Evolutionary conservation across 1,140 invertebrate genomes (phyloP), one percentile per base, ranked within the genome.

Genomic region (Leptestheria dahalacensis): DNA sequence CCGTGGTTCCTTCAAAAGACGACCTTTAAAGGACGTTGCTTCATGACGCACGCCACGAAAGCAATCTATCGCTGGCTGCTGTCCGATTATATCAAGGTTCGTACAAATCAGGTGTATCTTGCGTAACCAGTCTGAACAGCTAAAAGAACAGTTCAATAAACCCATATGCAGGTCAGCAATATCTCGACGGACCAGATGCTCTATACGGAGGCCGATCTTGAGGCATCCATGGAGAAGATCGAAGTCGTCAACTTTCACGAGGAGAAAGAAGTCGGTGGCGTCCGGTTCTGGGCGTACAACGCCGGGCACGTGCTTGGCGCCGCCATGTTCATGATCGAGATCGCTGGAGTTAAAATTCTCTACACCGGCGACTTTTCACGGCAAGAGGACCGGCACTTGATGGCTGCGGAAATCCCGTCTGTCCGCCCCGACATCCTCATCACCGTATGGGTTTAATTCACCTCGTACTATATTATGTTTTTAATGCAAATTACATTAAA

Each of bases 261-360:
- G 75, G 91, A 99, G 72, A 95, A 94, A 67, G 96, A 99, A 68
- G 86, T 98, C 0, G 86, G 91, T 67, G 97, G 97, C 3, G 85
- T 97, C 0, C 85, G 90, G 66, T 97, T 99, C 73, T 98, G 95
- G 89, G 93, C 93, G 1, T 99, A 99, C 71, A 95, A 97, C 72
- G 97, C 93, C 1, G 97, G 97, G 0, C 97, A 99, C 74, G 97
- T 99, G 0, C 73, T 99, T 0, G 97, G 97, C 0, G 97, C 97
- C 6, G 95, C 95, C 25, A 99, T 99, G 96, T 99, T 99, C 69
- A 97, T 99, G 92, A 94, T 99, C 59, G 96, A 99, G 79, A 99
- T 99, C 63, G 96, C 95, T 55, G 96, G 93, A 25, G 89, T 96
- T 15, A 92, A 93, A 75, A 83, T 97, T 57, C 72, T 99, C 1